A percentile compares a stretch with the other conserved stretches of the same genome.
Evolutionary conservation across 2,888 invertebrate genomes (phyloP).

Genomic region (Bedellia somnulentella): DNA sequence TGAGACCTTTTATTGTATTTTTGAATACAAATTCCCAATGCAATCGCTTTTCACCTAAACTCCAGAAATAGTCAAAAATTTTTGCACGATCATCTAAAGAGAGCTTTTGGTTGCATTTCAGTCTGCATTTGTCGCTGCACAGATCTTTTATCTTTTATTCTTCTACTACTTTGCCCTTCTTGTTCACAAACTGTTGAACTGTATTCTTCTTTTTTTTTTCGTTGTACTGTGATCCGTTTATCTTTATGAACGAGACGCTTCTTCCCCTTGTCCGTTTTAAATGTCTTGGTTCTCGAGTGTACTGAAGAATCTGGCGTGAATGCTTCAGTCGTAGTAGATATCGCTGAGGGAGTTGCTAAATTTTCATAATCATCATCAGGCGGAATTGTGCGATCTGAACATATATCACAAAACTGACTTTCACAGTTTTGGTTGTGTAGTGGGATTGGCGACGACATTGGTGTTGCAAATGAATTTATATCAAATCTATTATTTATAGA

Average conservation of each 20-base stretch:
- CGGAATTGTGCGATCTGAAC: neutral
- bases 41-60: conserved; percentile 8
- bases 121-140: neutral
- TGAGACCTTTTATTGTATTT: conserved; percentile 7
- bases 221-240: conserved; percentile 1
- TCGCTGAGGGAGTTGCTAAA: neutral
- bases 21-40: conserved; percentile 10
- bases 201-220: conserved; percentile 4
- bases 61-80: conserved; percentile 9
- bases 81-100: neutral
- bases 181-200: conserved; percentile 2
- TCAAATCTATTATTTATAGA: neutral
- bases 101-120: neutral
- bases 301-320: conserved; percentile 1
- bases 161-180: conserved; percentile 4
- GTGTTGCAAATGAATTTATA: no score
- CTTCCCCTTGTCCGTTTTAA: conserved; percentile 3
- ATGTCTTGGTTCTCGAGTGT: neutral
- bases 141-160: conserved; percentile 1
- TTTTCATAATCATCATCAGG: conserved; percentile 1
- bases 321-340: neutral
- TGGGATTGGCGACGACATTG: no score
- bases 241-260: conserved; percentile 2
- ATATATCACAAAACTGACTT: neutral
- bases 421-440: no score